Conservation (phyloP, 2,113 vertebrate species). For the Xenopus laevis region DNA sequence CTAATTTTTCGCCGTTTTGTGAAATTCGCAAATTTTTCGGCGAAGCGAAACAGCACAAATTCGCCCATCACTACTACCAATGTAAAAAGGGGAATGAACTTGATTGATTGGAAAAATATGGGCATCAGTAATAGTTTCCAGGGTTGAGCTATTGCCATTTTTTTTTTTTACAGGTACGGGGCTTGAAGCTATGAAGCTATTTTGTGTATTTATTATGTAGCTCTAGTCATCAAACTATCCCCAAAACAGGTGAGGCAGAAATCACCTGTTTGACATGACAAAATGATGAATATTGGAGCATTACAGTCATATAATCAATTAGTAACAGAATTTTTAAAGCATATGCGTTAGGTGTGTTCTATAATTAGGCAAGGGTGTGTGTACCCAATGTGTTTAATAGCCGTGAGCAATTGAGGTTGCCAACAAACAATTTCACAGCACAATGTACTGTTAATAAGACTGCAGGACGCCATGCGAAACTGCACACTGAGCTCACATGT, state of each 20-base stretch:
- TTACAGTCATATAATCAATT: conserved; percentile 29
- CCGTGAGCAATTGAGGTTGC: background rate
- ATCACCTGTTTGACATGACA: background rate
- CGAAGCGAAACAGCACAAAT: too few species aligned
- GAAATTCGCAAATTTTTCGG: too few species aligned
- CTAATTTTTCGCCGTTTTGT: too few species aligned
- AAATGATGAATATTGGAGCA: conserved; percentile 1
- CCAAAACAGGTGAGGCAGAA: conserved; percentile 10
- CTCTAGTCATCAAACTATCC: conserved; percentile 1
- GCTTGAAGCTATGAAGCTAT: conserved; percentile 7
- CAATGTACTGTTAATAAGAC: too few species aligned
- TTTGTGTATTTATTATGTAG: background rate
- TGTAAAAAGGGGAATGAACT: too few species aligned
- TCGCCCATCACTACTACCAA: too few species aligned
- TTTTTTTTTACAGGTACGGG: background rate
- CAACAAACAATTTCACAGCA: too few species aligned
- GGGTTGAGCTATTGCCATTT: background rate
- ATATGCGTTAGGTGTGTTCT: conserved; percentile 6
- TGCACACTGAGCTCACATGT: too few species aligned
- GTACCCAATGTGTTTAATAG: conserved; percentile 14
- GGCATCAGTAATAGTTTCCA: too few species aligned
- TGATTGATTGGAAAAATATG: too few species aligned
- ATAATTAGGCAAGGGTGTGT: conserved; percentile 25
- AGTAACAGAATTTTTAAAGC: conserved; percentile 21
- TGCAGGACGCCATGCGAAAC: too few species aligned